These are phyloP conservation scores for Nymphalis polychloros DNA, from an alignment of 2,888 invertebrate species.

Conservation along the genomic window DNA sequence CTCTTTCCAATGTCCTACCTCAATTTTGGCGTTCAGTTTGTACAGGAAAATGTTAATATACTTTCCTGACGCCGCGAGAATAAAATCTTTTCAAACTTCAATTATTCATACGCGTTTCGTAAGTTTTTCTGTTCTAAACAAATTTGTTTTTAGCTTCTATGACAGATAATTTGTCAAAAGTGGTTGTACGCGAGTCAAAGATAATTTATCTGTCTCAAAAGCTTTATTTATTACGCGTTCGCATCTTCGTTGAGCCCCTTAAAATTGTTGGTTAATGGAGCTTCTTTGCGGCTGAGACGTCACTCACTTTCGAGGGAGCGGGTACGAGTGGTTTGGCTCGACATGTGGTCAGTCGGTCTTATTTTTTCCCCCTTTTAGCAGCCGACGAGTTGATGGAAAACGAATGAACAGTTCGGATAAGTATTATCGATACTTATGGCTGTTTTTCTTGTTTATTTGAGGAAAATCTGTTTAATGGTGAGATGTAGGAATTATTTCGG, in stretches of 20 bases:
- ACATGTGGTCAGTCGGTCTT: conserved; percentile 58
- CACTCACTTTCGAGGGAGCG: conserved; percentile 56
- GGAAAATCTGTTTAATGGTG: conserved; percentile 15
- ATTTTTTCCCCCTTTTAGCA: conserved; percentile 58
- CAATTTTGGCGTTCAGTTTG: conserved; percentile 53
- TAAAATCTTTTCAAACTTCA: conserved; percentile 41
- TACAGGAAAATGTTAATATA: conserved; percentile 46
- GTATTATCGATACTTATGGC: conserved; percentile 31
- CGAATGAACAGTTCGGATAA: conserved; percentile 55
- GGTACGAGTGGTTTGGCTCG: conserved; percentile 27
- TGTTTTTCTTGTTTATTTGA: conserved; percentile 27
- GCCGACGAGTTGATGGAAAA: conserved; percentile 64
- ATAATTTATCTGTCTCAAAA: conserved; percentile 80
- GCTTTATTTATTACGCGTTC: conserved; percentile 80
- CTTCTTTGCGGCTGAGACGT: conserved; percentile 69
- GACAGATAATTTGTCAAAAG: conserved; percentile 79
- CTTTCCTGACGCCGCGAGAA: conserved; percentile 23
- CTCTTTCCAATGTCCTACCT: conserved; percentile 60
- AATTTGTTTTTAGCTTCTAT: conserved; percentile 79
- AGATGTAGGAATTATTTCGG: neutral
- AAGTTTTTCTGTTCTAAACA: conserved; percentile 72
- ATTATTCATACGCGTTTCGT: conserved; percentile 52
- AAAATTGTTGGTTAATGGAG: conserved; percentile 77
- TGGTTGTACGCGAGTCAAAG: conserved; percentile 77
- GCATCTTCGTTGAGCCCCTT: conserved; percentile 74